Evolutionary conservation across 2,888 invertebrate genomes (phyloP), one percentile per base, ranked within the genome.

Genomic region (Leucophora obtusa): DNA sequence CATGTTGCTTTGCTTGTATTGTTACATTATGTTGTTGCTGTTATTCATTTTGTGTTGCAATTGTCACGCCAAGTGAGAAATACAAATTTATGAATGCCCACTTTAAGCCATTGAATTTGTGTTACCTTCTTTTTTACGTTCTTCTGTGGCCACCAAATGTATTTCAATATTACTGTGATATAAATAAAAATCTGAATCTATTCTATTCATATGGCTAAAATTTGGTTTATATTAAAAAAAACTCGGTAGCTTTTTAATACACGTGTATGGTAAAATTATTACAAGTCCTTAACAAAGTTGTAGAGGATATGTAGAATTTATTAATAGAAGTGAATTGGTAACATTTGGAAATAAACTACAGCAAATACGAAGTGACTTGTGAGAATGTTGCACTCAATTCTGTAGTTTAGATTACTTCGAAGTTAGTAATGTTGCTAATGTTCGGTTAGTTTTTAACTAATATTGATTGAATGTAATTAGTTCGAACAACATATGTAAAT

Each of bases 51-150:
- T 86, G 85, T 87, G 87, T 85, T 85, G 88, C 88, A 88, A 88
- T 88, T 89, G 88, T 89, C 89, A 89, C 88, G 89, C 87, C 87
- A 87, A 87, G 87, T 87, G 86, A 87, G 86, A 83, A 79, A 86
- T 87, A 87, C 87, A 88, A 88, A 88, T 88, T 89, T 89, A 89
- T 88, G 89, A 88, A 89, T 88, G 87, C 88, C 87, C 87, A 85
- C 81, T 85, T 85, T 84, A 77, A 78, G 85, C 85, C 71, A 84
- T 83, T 80, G 83, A 82, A 83, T 84, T 84, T 82, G 82, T 83
- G 72, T 66, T 77, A 53, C 71, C 54, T 35, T 63, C 14, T 8
- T 38, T 72, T 58, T 43, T 71, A 14, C 6, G 50, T 35, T 68
- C 17, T 68, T 79, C 38, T 68, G 51, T 62, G 43, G 63, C 50